Percentiles rank a stretch among this genome's conserved stretches.
Evolutionary conservation across 2,113 vertebrate species (phyloP).

Genomic region (Ciconia stormi): DNA sequence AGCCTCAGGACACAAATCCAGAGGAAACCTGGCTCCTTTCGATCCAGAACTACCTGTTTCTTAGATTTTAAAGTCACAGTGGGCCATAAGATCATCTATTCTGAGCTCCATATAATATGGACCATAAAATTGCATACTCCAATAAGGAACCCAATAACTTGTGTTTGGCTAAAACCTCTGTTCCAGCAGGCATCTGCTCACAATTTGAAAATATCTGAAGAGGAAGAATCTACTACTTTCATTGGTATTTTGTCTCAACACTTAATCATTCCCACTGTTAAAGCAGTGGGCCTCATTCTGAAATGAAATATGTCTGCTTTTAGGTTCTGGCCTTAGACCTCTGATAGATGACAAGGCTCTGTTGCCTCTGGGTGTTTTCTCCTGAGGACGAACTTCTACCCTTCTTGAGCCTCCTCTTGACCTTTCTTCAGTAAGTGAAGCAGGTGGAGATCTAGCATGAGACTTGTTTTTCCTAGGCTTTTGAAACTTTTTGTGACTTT

Average conservation of each 20-base stretch:
- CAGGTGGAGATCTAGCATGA: neutral
- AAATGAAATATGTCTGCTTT: slow-evolving; percentile 39
- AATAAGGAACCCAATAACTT: slow-evolving; percentile 41
- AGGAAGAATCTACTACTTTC: slow-evolving; percentile 43
- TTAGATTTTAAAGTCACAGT: slow-evolving; percentile 45
- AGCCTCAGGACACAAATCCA: slow-evolving; percentile 42
- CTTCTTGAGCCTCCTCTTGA: neutral
- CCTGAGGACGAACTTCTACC: neutral
- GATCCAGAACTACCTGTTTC: slow-evolving; percentile 45
- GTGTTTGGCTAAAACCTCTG: slow-evolving; percentile 14
- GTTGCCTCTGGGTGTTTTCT: slow-evolving; percentile 32
- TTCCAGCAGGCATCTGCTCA: slow-evolving; percentile 49
- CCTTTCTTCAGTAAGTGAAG: neutral
- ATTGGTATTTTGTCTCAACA: slow-evolving; percentile 54
- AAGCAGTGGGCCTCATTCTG: slow-evolving; percentile 18
- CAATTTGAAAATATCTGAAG: slow-evolving; percentile 38
- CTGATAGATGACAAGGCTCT: slow-evolving; percentile 5
- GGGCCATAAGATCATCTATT: slow-evolving; percentile 44
- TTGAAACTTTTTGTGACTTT: neutral
- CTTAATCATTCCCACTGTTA: slow-evolving; percentile 49
- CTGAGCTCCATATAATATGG: slow-evolving; percentile 48
- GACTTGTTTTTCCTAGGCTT: neutral
- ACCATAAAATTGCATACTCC: slow-evolving; percentile 39
- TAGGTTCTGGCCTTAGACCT: neutral
- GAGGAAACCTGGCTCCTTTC: slow-evolving; percentile 48